Conservation (phyloP, 2,113 vertebrate genomes). For the Phrynosoma blainvillii region DNA sequence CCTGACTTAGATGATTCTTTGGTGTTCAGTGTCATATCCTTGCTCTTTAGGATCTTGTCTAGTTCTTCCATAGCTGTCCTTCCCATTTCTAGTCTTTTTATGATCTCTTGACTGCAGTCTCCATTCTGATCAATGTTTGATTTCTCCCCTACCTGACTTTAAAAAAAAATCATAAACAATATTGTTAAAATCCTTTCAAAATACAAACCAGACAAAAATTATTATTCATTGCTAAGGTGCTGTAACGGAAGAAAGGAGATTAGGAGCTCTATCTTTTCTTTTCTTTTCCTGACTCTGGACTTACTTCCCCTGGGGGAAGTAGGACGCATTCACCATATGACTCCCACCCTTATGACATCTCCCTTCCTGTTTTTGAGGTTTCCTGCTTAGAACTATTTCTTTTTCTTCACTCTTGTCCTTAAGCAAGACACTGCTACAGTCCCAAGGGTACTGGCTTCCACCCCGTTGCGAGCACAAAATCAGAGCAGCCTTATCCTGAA, state of each 20-base stretch:
- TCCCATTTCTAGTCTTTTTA: too few relatives aligned
- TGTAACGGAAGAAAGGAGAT: background rate
- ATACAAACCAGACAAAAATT: background rate
- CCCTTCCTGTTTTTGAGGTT: slow-evolving; percentile 37
- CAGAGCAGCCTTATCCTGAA: background rate
- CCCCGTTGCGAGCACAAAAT: background rate
- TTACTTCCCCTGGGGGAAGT: slow-evolving; percentile 1
- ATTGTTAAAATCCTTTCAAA: background rate
- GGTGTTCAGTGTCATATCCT: too few relatives aligned
- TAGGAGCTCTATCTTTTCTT: background rate
- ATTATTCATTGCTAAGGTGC: background rate
- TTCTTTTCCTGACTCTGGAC: background rate
- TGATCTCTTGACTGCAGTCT: too few relatives aligned
- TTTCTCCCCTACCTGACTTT: too few relatives aligned
- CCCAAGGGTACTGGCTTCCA: background rate
- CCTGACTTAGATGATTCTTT: too few relatives aligned
- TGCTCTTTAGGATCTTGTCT: too few relatives aligned
- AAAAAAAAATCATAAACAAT: too few relatives aligned
- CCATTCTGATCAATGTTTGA: too few relatives aligned
- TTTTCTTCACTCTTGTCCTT: background rate
- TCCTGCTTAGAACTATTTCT: slow-evolving; percentile 13
- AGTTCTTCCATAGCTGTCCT: too few relatives aligned
- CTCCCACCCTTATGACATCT: background rate
- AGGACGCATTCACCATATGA: background rate
- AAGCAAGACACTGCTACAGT: background rate